Evolutionary conservation across 2,113 vertebrate genomes (phyloP), one percentile per base, ranked within the genome.

Genomic region (Chrysemys picta): DNA sequence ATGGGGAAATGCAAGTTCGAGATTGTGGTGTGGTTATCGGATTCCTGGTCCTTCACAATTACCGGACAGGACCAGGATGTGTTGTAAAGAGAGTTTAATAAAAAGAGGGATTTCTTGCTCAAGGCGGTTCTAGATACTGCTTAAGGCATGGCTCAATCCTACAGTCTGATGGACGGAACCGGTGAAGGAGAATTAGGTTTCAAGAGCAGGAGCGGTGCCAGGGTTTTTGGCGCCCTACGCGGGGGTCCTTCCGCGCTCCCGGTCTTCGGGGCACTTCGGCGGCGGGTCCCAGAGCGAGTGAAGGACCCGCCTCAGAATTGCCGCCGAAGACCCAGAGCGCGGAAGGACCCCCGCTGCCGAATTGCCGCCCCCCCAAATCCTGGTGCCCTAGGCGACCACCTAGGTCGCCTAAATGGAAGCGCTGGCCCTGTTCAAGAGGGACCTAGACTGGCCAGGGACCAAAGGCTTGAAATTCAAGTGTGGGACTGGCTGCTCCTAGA

Each of bases 381-480:
- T 45, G 45, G 45, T 6, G 45, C 45, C 45, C 45, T 45, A 45
- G 45, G 45, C 6, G 45, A 45, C 45, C 45, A 6, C 45, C 45
- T 45, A 45, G 45, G 45, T 45, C 45, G 6, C 45, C 45, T 45
- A 45, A 45, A 45, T 45, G 45, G 45, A 45, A 45, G 45, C 6
- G 45, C 45, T 6, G 45, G 45, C 45, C 5, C 45, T 45, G 45
- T 96, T 83, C 0, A 0, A 49, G 83, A 5, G 16, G 78, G 29
- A 25, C 50, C 56, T 62, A 59, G 86, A 45, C 45, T 54, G 94
- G 54, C 0, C 0, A 6, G 65, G 1, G 16, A 10, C 47, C 1
- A 9, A 81, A 81, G 47, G 69, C 80, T 4, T 2, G 2, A n/a
- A 45, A 31, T 62, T 69, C 0, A 0, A 0, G 4, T 29, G 17